Percentiles rank a stretch among this genome's conserved stretches.
Evolutionary conservation across 2,113 vertebrate genomes (phyloP).

Genomic region (Nanger granti): DNA sequence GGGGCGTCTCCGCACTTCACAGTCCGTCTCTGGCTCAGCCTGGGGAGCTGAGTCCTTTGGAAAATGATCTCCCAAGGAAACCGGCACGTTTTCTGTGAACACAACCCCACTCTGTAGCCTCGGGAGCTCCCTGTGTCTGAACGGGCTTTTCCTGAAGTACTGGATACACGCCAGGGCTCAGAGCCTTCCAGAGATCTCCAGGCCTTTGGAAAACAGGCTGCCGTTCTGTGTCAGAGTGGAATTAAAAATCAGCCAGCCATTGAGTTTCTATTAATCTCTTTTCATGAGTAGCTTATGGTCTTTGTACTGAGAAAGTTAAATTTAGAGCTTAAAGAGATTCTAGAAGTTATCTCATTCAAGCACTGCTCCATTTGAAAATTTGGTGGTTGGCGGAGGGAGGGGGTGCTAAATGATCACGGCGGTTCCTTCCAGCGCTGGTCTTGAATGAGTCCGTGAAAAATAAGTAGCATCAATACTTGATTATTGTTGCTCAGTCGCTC

Average conservation of each 20-base stretch:
- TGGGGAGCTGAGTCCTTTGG: fast-evolving
- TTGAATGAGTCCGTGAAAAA: neutral
- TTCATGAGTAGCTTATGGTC: neutral
- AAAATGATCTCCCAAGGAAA: fast-evolving
- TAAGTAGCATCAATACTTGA: neutral
- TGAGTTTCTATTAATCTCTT: neutral
- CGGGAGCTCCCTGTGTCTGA: neutral
- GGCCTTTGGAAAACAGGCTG: neutral
- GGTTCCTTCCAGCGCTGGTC: neutral
- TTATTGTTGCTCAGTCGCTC: fast-evolving
- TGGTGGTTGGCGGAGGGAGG: fast-evolving
- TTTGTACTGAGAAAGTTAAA: neutral
- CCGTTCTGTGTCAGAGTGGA: neutral
- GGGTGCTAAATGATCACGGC: fast-evolving
- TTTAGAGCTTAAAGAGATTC: neutral
- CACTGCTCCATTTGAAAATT: neutral
- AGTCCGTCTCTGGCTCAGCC: neutral
- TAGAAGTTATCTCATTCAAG: neutral
- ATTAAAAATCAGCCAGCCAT: neutral
- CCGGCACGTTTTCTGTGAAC: fast-evolving
- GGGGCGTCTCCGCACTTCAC: fast-evolving
- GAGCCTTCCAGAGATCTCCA: neutral
- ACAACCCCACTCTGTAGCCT: neutral
- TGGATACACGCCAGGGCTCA: neutral
- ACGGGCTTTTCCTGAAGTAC: neutral